Percentiles rank a stretch among this genome's conserved stretches.
phyloP scores from a whole-genome alignment of 53 echinoderm and acorn worm species.

The Luidia sarsii region DNA sequence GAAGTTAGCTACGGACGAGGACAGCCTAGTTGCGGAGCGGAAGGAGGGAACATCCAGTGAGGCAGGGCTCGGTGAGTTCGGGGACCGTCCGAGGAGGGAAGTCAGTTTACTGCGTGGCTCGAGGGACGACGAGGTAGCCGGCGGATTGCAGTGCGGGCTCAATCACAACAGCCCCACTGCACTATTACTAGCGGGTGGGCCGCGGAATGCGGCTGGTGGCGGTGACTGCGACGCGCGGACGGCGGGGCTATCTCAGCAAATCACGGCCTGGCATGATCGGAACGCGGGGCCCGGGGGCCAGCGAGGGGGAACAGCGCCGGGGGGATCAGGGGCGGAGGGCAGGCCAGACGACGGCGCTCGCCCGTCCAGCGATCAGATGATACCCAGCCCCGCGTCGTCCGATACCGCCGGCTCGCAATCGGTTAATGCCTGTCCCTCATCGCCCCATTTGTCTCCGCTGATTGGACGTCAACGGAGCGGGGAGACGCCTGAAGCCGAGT shows the following conservation, averaged over 20 bases:
- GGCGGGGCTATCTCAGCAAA: constrained; percentile 40
- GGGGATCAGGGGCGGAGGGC: too few species aligned
- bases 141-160: too few species aligned
- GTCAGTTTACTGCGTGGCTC: too few species aligned
- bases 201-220: constrained; percentile 6
- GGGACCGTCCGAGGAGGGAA: too few species aligned
- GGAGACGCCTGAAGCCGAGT: too few species aligned
- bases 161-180: too few species aligned
- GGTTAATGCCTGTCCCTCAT: constrained; percentile 19
- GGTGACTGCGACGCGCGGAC: background rate
- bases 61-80: too few species aligned
- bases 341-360: background rate
- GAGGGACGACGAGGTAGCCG: too few species aligned
- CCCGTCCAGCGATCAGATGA: constrained; percentile 30
- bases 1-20: background rate
- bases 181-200: too few species aligned
- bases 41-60: constrained; percentile 8
- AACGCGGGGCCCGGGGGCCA: constrained; percentile 42
- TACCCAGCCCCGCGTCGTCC: constrained; percentile 24
- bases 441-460: constrained; percentile 36
- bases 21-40: too few species aligned
- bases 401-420: constrained; percentile 12
- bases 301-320: constrained; percentile 31
- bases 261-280: constrained; percentile 51
- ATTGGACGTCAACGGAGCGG: constrained; percentile 39